Conservation (phyloP, 2,113 vertebrate species). For the Pollimyrus isidori region DNA sequence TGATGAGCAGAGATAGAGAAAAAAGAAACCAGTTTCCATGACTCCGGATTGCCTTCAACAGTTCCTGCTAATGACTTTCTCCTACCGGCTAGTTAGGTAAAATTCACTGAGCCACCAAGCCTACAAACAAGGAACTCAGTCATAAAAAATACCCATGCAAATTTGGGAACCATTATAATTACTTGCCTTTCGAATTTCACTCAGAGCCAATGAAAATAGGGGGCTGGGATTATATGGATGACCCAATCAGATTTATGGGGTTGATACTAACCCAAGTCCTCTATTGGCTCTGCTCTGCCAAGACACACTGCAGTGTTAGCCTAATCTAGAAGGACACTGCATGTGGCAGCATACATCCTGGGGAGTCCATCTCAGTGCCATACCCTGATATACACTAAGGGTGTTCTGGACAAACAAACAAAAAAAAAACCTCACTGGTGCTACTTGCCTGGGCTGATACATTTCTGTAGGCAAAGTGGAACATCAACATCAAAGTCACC, state of each 20-base stretch:
- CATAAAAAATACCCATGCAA: neutral
- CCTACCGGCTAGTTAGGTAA: neutral
- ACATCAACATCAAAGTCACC: neutral
- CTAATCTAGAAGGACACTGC: neutral
- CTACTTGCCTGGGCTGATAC: neutral
- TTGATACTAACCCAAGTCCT: neutral
- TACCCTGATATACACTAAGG: neutral
- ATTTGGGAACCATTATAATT: neutral
- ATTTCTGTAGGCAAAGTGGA: neutral
- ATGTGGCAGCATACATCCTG: neutral
- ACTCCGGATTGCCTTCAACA: neutral
- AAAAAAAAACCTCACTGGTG: neutral
- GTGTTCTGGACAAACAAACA: neutral
- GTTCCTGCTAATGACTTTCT: neutral
- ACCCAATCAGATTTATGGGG: neutral
- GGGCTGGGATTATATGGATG: neutral
- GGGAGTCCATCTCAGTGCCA: neutral
- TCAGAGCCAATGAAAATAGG: neutral
- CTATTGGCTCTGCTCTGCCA: neutral
- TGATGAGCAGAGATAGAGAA: neutral
- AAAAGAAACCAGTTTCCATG: neutral
- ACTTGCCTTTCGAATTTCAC: neutral
- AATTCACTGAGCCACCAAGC: neutral
- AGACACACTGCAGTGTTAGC: neutral
- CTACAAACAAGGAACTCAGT: neutral